Conservation (phyloP, 2,797 vertebrate genomes). For the Rhinella marina region DNA sequence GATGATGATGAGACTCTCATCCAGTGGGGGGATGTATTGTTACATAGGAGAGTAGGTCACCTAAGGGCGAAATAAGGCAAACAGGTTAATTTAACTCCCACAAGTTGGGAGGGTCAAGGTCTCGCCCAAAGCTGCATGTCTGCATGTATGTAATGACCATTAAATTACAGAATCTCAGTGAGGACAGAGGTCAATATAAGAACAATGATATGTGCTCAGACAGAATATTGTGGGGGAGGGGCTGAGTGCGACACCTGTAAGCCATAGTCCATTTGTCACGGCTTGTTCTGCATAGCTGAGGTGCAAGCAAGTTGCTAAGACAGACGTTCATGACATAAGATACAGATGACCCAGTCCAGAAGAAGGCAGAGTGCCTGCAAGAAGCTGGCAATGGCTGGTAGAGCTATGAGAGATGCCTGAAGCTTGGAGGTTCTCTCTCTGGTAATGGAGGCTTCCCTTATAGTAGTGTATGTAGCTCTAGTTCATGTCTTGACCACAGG, state of each 20-base stretch:
- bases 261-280: background rate
- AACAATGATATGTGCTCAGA: background rate
- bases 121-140: too few species aligned
- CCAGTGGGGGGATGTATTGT: too few species aligned
- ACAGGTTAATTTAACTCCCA: background rate
- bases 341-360: background rate
- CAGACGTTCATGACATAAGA: background rate
- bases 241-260: background rate
- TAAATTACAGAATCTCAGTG: background rate
- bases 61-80: constrained; percentile 31
- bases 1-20: background rate
- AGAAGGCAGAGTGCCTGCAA: background rate
- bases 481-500: background rate
- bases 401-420: too few species aligned
- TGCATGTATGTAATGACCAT: background rate
- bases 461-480: background rate
- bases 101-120: background rate
- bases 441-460: background rate
- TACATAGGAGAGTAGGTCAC: too few species aligned
- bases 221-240: background rate
- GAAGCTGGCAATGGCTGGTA: background rate
- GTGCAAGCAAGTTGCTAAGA: too few species aligned
- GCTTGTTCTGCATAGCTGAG: background rate
- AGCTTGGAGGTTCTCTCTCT: background rate
- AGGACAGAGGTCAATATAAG: background rate